Conservation (phyloP, 2,797 vertebrate genomes). For the Halcyon leucocephala region DNA sequence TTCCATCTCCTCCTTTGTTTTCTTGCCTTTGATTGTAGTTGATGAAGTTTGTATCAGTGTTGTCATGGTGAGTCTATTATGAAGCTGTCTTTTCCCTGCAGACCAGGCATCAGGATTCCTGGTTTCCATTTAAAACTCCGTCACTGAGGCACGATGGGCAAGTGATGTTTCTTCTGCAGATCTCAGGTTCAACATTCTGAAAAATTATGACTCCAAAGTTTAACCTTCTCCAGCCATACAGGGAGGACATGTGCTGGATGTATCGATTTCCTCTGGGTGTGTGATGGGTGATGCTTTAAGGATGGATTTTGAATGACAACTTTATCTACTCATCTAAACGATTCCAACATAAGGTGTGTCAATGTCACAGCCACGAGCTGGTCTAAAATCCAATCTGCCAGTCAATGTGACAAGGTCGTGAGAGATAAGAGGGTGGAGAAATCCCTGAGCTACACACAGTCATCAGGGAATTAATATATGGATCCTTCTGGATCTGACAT, state of each 20-base stretch:
- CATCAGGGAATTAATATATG: background rate
- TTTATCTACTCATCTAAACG: constrained; percentile 10
- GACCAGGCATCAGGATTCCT: background rate
- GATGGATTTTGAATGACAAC: constrained; percentile 12
- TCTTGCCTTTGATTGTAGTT: background rate
- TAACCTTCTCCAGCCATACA: fast-evolving
- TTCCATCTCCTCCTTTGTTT: constrained; percentile 8
- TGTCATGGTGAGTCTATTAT: background rate
- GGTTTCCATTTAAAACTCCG: background rate
- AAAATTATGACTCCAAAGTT: background rate
- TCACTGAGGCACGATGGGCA: background rate
- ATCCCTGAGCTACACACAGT: background rate
- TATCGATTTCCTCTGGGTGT: constrained; percentile 12
- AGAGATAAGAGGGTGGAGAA: background rate
- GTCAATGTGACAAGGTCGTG: background rate
- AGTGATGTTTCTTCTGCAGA: background rate
- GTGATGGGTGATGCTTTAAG: background rate
- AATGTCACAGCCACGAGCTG: constrained; percentile 30
- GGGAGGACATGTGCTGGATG: background rate
- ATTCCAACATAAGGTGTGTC: background rate
- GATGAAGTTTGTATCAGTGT: constrained; percentile 25
- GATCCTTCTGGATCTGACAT: background rate
- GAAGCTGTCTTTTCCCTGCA: background rate
- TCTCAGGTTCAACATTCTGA: background rate
- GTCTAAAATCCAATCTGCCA: constrained; percentile 38